Conservation (phyloP, 2,113 vertebrate genomes). For the Lagopus leucura region DNA sequence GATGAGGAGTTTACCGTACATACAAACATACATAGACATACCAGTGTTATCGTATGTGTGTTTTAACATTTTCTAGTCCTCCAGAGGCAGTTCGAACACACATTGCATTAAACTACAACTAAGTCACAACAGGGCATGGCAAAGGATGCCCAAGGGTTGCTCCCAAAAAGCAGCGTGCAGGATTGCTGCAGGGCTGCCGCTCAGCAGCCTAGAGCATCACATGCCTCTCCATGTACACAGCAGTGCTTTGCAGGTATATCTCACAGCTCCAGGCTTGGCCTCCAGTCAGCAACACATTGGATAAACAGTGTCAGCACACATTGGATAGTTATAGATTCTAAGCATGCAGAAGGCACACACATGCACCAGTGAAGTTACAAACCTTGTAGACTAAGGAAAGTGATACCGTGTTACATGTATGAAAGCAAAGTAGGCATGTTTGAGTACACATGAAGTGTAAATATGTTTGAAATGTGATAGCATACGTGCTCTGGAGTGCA, state of each 20-base stretch:
- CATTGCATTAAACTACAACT: not conserved
- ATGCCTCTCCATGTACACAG: fast-evolving
- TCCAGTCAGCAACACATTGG: not conserved
- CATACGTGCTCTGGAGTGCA: not conserved
- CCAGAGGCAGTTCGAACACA: not conserved
- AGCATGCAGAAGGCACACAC: not conserved
- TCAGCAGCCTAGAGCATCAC: not conserved
- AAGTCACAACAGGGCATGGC: fast-evolving
- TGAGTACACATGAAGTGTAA: not conserved
- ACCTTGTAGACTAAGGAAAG: not conserved
- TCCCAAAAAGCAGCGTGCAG: not conserved
- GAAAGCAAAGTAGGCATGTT: not conserved
- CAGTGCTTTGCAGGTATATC: not conserved
- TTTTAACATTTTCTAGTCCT: not conserved
- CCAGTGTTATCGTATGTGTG: not conserved
- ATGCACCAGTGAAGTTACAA: not conserved
- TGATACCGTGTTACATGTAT: not conserved
- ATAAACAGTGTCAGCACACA: not conserved
- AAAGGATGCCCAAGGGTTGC: not conserved
- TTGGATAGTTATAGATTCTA: not conserved
- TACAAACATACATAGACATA: too few relatives aligned
- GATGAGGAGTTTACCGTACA: not conserved
- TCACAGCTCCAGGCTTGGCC: not conserved
- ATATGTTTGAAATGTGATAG: not conserved
- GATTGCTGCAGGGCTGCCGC: not conserved